Percentiles rank a stretch among this genome's conserved stretches.
These are phyloP conservation scores for Congeria kusceri DNA, from an alignment of 2,888 invertebrate species.

Conservation along the genomic window DNA sequence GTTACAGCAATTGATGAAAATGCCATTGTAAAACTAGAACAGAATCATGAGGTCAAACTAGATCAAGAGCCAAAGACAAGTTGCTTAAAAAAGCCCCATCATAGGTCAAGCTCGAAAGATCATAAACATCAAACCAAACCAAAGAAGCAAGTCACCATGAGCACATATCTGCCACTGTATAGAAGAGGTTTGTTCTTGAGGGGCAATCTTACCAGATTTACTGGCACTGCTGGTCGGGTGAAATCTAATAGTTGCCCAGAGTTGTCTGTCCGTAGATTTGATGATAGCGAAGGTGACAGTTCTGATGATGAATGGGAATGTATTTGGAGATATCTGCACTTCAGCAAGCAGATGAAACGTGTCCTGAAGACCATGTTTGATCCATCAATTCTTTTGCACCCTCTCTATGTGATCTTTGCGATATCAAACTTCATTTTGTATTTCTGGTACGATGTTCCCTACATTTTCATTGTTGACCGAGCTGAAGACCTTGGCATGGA, in stretches of 20 bases:
- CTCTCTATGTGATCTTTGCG: slow-evolving; percentile 87
- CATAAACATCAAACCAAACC: slow-evolving; percentile 44
- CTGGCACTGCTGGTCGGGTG: slow-evolving; percentile 45
- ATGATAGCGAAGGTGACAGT: slow-evolving; percentile 65
- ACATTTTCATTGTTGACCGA: slow-evolving; percentile 96
- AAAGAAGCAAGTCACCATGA: slow-evolving; percentile 48
- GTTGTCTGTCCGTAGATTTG: slow-evolving; percentile 86
- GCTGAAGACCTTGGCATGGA: slow-evolving; percentile 87
- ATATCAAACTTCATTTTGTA: slow-evolving; percentile 93
- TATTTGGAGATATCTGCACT: slow-evolving; percentile 47
- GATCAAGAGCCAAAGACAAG: slow-evolving; percentile 39
- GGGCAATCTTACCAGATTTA: slow-evolving; percentile 76
- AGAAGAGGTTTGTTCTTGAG: slow-evolving; percentile 84
- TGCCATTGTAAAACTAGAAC: slow-evolving; percentile 14
- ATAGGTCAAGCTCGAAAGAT: slow-evolving; percentile 19
- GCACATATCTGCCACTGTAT: slow-evolving; percentile 74
- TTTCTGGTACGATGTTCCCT: slow-evolving; percentile 96
- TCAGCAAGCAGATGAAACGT: slow-evolving; percentile 74
- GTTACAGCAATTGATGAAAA: slow-evolving; percentile 27
- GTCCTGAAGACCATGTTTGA: slow-evolving; percentile 80
- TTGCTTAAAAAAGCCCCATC: slow-evolving; percentile 55
- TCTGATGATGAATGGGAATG: slow-evolving; percentile 64
- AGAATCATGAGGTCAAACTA: background rate
- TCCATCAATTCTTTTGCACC: slow-evolving; percentile 76
- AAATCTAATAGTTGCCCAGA: slow-evolving; percentile 95